Conservation (phyloP, 2,113 vertebrate genomes). For the Crotalus helleri region DNA sequence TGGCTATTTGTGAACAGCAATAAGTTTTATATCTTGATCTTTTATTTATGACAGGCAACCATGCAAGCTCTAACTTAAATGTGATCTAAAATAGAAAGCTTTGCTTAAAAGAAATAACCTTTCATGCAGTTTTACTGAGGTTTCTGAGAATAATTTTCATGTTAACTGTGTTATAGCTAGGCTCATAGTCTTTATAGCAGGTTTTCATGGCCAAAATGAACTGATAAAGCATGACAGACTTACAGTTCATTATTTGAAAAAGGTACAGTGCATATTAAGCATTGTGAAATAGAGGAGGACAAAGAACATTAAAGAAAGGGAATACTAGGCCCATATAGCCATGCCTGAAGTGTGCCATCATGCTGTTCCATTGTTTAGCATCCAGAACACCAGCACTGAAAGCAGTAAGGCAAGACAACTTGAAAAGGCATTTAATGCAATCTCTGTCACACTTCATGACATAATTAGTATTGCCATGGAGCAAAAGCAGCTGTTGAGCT, state of each 20-base stretch:
- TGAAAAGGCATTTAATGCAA: not conserved
- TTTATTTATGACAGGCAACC: not conserved
- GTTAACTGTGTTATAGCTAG: not conserved
- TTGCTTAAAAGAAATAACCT: not conserved
- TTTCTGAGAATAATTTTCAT: constrained; percentile 35
- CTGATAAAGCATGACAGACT: not conserved
- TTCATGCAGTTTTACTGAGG: constrained; percentile 10
- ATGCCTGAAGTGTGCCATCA: not conserved
- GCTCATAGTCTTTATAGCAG: not conserved
- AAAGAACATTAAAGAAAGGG: not conserved
- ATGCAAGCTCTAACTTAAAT: constrained; percentile 40
- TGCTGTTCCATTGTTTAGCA: not conserved
- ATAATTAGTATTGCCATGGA: not conserved
- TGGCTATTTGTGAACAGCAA: not conserved
- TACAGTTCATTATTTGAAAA: not conserved
- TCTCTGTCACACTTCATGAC: not conserved
- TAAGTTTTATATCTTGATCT: not conserved
- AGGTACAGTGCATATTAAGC: not conserved
- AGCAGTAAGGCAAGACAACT: not conserved
- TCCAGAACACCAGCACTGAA: not conserved
- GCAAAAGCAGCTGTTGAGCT: not conserved
- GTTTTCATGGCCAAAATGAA: constrained; percentile 15
- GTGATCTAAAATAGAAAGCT: not conserved
- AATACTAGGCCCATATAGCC: not conserved
- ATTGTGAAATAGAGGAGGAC: not conserved